Base-by-base conservation (phyloP, 2,888 invertebrate species). In the Eristalinus aeneus region DNA sequence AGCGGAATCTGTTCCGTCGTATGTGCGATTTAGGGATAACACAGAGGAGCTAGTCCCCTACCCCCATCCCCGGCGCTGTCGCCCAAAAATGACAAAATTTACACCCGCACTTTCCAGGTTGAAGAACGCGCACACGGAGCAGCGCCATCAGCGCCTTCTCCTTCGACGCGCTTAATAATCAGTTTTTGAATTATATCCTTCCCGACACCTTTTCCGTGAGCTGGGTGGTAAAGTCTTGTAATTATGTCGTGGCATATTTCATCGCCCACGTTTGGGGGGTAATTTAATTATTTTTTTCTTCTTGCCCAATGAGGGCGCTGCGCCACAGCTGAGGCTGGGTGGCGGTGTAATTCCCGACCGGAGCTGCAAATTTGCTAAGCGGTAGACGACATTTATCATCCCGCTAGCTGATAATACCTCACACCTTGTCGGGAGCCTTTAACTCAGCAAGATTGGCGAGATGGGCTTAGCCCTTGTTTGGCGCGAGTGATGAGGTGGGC, bases 241-340 rank as follows among this genome's bases (percentile, higher is more conserved):
- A 79, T 79, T 73, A 73, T 79, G 34, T 54, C 23, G 23, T 54
- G 79, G 65, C 53, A 79, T 79, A 79, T 79, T 79, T 79, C 73
- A 73, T 73, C 67, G 60, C 60, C 31, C 58, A 56, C 73, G 73
- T 53, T 67, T 60, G 34, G 65, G 32, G 60, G 73, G 73, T 67
- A 79, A 73, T 79, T 73, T 68, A 56, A 56, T 68, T 68, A 56
- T 56, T 68, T 68, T 67, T 67, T 53, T 31, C 63, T 36, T 68
- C 27, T 76, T 76, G 16, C 46, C 8, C 46, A 1, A 8, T 3
- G 46, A 46, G 8, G 46, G 46, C 16, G 46, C 8, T 46, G 46
- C 16, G 46, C 8, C 16, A 64, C 78, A 78, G 72, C 72, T 78
- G 78, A 64, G 58, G 64, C 12, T 11, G 23, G 56, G 23, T 56